Percentiles rank a stretch among this genome's conserved stretches.
Evolutionary conservation across 2,888 invertebrate genomes (phyloP).

Genomic region (Drosophila formosana): DNA sequence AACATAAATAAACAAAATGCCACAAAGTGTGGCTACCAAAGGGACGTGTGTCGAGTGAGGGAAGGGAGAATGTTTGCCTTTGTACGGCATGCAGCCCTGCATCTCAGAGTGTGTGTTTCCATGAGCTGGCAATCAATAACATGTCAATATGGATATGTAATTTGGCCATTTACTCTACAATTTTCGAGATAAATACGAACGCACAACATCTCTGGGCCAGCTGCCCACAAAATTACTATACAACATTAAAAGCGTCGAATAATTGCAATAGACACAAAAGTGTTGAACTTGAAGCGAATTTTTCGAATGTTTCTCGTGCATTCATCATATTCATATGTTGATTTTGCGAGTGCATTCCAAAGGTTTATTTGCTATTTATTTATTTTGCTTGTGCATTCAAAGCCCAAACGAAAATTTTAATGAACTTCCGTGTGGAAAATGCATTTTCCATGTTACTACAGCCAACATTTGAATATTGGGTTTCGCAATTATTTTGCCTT

Average conservation of each 20-base stretch:
- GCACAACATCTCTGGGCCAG: constrained; percentile 34
- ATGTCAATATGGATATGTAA: constrained; percentile 62
- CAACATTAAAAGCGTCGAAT: constrained; percentile 36
- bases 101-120: constrained; percentile 11
- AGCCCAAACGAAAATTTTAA: constrained; percentile 28
- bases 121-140: constrained; percentile 53
- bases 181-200: constrained; percentile 54
- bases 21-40: constrained; percentile 62
- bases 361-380: constrained; percentile 31
- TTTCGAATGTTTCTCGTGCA: constrained; percentile 10
- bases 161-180: constrained; percentile 51
- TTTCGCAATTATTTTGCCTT: not conserved
- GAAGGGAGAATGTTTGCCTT: constrained; percentile 43
- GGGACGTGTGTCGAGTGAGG: constrained; percentile 14
- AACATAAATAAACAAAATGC: constrained; percentile 68
- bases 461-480: constrained; percentile 5
- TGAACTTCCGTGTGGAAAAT: constrained; percentile 13
- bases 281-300: constrained; percentile 29
- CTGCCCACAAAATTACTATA: constrained; percentile 20
- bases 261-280: constrained; percentile 41
- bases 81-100: constrained; percentile 17
- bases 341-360: constrained; percentile 20
- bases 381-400: constrained; percentile 20
- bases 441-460: constrained; percentile 7
- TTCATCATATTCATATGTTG: constrained; percentile 3